These are phyloP conservation scores for Chionoecetes opilio DNA, from an alignment of 1,140 invertebrate genomes.

Conservation along the genomic window DNA sequence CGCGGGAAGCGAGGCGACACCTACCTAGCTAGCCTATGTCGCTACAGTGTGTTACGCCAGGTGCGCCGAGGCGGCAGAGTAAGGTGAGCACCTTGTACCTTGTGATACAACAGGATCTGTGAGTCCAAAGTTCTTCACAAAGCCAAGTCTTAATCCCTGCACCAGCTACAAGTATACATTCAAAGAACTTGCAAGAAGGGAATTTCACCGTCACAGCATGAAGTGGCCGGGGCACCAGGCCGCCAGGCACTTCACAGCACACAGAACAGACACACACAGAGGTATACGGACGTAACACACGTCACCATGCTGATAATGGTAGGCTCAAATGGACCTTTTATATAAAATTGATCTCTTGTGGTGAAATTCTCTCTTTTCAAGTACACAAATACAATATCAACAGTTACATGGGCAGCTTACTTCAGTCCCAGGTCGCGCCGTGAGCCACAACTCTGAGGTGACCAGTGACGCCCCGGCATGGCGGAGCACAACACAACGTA, in stretches of 20 bases:
- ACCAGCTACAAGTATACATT: constrained; percentile 73
- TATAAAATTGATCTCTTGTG: neutral
- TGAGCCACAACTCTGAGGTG: neutral
- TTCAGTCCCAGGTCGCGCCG: constrained; percentile 27
- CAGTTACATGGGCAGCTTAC: constrained; percentile 52
- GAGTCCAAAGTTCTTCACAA: constrained; percentile 67
- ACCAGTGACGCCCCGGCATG: neutral
- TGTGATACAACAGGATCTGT: constrained; percentile 39
- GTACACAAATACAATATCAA: constrained; percentile 54
- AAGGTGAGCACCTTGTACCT: constrained; percentile 46
- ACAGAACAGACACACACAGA: neutral
- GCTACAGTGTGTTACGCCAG: constrained; percentile 59
- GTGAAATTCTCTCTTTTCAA: constrained; percentile 61
- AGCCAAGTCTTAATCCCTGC: constrained; percentile 76
- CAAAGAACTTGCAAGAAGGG: constrained; percentile 32
- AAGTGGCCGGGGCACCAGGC: neutral
- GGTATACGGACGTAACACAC: neutral
- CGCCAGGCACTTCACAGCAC: neutral
- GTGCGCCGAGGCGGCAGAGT: constrained; percentile 18
- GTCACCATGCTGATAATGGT: constrained; percentile 6
- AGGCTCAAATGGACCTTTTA: neutral
- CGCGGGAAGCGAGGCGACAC: constrained; percentile 4
- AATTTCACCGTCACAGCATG: constrained; percentile 64
- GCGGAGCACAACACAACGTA: neutral
- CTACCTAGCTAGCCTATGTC: constrained; percentile 77